phyloP scores from a whole-genome alignment of 1,140 invertebrate species.

The Panulirus ornatus region DNA sequence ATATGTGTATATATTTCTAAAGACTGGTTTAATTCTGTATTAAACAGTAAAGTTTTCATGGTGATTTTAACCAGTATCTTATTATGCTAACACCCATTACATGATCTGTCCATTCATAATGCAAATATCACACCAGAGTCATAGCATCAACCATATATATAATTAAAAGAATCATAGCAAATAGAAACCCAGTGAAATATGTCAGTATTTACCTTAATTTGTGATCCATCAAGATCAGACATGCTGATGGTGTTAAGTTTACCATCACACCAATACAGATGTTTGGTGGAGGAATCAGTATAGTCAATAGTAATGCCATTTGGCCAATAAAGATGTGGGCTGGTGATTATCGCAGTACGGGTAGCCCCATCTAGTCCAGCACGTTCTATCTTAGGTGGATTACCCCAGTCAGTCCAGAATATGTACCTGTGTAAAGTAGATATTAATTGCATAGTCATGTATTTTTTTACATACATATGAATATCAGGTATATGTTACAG shows the following conservation, averaged over 20 bases:
- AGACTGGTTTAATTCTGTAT: too few relatives aligned
- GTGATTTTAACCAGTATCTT: too few relatives aligned
- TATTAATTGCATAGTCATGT: too few relatives aligned
- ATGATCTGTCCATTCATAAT: too few relatives aligned
- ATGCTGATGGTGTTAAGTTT: constrained; percentile 88
- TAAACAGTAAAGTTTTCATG: too few relatives aligned
- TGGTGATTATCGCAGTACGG: constrained; percentile 82
- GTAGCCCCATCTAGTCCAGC: constrained; percentile 87
- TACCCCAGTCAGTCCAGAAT: constrained; percentile 95
- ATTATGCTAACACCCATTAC: too few relatives aligned
- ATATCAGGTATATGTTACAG: too few relatives aligned
- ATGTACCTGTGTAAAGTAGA: constrained; percentile 85
- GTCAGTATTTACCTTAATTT: constrained; percentile 82
- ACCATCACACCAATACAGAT: constrained; percentile 89
- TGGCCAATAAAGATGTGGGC: constrained; percentile 86
- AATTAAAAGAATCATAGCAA: too few relatives aligned
- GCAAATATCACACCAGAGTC: too few relatives aligned
- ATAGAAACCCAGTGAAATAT: constrained; percentile 78
- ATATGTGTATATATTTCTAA: too few relatives aligned
- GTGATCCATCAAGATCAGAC: constrained; percentile 84
- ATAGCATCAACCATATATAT: too few relatives aligned
- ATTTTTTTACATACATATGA: not conserved
- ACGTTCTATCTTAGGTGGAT: constrained; percentile 86
- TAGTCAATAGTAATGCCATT: constrained; percentile 87
- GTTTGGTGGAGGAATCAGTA: constrained; percentile 82